phyloP scores from a whole-genome alignment of 1,140 invertebrate genomes.

The Diabrotica virgifera region DNA sequence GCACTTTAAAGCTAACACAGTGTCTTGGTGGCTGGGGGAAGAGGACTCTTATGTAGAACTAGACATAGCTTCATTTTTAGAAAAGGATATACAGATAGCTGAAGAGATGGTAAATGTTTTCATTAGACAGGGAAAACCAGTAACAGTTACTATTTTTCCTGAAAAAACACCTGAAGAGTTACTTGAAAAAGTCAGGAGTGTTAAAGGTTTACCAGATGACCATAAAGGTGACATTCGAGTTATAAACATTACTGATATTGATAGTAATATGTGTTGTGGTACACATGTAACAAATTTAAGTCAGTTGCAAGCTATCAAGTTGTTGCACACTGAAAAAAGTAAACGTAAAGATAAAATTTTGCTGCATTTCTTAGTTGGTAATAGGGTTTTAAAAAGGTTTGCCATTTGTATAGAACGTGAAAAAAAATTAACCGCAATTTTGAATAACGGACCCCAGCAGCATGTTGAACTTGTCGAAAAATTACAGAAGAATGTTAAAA shows the following conservation, averaged over 20 bases:
- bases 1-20: constrained; percentile 65
- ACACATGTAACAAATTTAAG: constrained; percentile 77
- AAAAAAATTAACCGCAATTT: constrained; percentile 60
- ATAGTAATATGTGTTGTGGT: constrained; percentile 82
- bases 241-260: constrained; percentile 68
- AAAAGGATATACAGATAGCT: constrained; percentile 53
- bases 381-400: constrained; percentile 61
- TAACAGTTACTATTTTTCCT: constrained; percentile 62
- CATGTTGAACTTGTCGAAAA: constrained; percentile 71
- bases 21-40: constrained; percentile 77
- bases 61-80: constrained; percentile 50
- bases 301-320: constrained; percentile 76
- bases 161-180: constrained; percentile 47
- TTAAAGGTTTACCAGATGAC: constrained; percentile 72
- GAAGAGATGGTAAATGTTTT: constrained; percentile 67
- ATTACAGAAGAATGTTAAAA: constrained; percentile 65
- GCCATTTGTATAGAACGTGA: constrained; percentile 62
- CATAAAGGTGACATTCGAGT: constrained; percentile 69
- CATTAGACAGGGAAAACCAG: constrained; percentile 60
- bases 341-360: constrained; percentile 69
- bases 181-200: constrained; percentile 39
- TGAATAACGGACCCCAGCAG: constrained; percentile 66
- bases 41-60: constrained; percentile 66
- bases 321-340: constrained; percentile 66
- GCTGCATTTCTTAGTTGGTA: constrained; percentile 69